Evolutionary conservation across 2,888 invertebrate species (phyloP).

Genomic region (Andrena bucephala): DNA sequence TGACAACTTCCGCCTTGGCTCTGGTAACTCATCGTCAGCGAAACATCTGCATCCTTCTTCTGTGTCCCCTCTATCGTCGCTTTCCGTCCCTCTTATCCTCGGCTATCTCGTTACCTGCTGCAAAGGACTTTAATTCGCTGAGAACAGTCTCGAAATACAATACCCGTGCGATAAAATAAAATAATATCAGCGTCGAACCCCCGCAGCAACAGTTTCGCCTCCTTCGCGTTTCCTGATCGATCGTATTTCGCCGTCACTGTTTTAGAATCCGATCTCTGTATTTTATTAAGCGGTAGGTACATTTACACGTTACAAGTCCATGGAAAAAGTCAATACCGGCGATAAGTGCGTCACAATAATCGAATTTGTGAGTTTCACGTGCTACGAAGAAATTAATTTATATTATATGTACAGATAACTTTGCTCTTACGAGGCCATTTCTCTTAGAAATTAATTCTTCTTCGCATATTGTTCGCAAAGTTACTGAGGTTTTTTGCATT

Average conservation of each 20-base stretch:
- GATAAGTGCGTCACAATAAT: background rate
- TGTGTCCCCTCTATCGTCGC: slow-evolving; percentile 29
- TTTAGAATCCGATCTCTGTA: background rate
- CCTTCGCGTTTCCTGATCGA: background rate
- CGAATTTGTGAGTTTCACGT: too few relatives aligned
- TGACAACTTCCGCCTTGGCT: slow-evolving; percentile 69
- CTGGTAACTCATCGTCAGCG: slow-evolving; percentile 59
- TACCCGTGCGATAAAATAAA: slow-evolving; percentile 52
- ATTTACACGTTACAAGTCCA: background rate
- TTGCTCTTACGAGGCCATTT: too few relatives aligned
- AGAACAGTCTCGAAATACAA: slow-evolving; percentile 54
- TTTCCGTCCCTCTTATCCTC: slow-evolving; percentile 37
- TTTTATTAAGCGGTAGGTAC: background rate
- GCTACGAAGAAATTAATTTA: too few relatives aligned
- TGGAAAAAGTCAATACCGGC: background rate
- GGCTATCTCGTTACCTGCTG: slow-evolving; percentile 58
- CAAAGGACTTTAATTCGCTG: slow-evolving; percentile 50
- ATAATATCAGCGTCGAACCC: slow-evolving; percentile 24
- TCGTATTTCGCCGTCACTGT: background rate
- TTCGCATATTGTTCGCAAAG: too few relatives aligned
- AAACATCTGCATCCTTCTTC: slow-evolving; percentile 65
- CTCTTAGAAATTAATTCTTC: too few relatives aligned
- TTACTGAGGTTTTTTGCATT: background rate
- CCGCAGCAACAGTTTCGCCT: background rate
- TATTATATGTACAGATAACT: too few relatives aligned